Evolutionary conservation across 2,113 vertebrate genomes (phyloP), one percentile per base, ranked within the genome.

Genomic region (Litocranius walleri): DNA sequence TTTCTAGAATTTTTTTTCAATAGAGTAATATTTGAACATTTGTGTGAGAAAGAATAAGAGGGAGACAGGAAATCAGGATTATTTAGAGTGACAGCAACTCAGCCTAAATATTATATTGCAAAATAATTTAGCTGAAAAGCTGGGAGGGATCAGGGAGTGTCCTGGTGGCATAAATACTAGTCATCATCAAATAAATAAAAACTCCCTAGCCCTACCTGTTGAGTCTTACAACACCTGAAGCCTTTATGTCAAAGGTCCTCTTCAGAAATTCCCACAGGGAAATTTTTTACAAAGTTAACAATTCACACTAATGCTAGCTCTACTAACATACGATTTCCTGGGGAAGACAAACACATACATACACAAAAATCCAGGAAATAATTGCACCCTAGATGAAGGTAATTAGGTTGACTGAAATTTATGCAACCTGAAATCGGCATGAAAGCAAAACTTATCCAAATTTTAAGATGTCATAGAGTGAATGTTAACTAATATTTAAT

Each of bases 91-190:
- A 92, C 43, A 54, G 30, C 45, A 87, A 57, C 5, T 56, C 62
- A 87, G 29, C 27, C 88, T 94, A 87, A 94, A 93, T 62, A 97
- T 40, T 93, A 17, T 54, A 91, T 64, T 98, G 84, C 84, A 95
- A 98, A 97, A 92, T 36, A 84, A 95, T 40, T 93, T 61, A 78
- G 84, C 56, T 94, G 95, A 97, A 95, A 96, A 96, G 77, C 91
- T 95, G 84, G 93, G 91, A 93, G 64, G 93, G 36, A 85, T 50
- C 36, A 78, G 90, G 97, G 91, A 98, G 96, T 97, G 59, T 97
- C 82, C 91, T 61, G 33, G 83, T 13, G 91, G 50, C 27, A 81
- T 33, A 36, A 64, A 61, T 59, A 93, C 97, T 97, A 97, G 92
- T 98, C 96, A 98, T 29, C 78, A 91, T 29, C 82, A 91, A 48